Conservation (phyloP, 2,113 vertebrate genomes). For the Psilopsiagon aymara region DNA sequence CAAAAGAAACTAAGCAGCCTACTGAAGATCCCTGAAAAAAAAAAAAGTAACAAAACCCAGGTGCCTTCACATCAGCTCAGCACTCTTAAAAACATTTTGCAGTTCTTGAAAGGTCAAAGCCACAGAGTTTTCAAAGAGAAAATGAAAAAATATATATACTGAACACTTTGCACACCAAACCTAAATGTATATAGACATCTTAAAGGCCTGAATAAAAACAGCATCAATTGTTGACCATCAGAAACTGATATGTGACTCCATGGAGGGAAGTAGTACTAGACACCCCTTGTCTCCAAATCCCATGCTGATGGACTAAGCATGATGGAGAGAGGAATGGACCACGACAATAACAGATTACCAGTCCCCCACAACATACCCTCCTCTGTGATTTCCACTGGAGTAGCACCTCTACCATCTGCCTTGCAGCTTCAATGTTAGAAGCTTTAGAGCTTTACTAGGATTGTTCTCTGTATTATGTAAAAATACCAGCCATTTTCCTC, state of each 20-base stretch:
- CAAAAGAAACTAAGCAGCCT: not conserved
- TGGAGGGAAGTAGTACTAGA: not conserved
- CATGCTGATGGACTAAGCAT: not conserved
- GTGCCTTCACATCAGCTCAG: not conserved
- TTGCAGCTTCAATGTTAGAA: not conserved
- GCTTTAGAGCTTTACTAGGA: not conserved
- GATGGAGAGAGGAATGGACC: not conserved
- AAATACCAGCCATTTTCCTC: not conserved
- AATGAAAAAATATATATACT: not conserved
- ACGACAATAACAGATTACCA: not conserved
- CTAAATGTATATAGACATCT: not conserved
- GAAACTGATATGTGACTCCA: not conserved
- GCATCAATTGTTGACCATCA: not conserved
- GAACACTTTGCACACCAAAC: not conserved
- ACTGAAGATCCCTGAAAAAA: not conserved
- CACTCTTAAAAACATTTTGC: not conserved
- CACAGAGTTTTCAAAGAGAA: not conserved
- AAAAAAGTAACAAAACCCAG: not conserved
- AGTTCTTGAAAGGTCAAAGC: not conserved
- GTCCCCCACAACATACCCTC: not conserved
- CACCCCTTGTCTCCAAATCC: not conserved
- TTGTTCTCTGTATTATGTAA: not conserved
- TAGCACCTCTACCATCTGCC: not conserved
- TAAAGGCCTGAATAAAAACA: not conserved
- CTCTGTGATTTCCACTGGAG: not conserved